Evolutionary conservation across 2,888 invertebrate species (phyloP).

Genomic region (Bruchidius siliquastri): DNA sequence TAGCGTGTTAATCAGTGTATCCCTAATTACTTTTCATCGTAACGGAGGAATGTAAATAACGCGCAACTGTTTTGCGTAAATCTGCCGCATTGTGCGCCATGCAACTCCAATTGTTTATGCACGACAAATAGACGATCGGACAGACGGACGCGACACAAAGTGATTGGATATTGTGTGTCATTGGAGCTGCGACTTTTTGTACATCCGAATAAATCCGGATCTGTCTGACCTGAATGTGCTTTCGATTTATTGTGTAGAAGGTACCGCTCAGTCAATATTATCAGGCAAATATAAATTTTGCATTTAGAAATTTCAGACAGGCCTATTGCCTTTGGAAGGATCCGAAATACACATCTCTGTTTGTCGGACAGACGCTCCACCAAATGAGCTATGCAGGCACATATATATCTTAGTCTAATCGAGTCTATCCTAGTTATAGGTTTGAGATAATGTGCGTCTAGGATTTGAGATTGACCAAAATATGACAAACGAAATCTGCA

Average conservation of each 20-base stretch:
- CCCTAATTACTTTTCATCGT: constrained; percentile 13
- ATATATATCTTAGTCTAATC: too few relatives aligned
- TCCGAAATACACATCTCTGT: too few relatives aligned
- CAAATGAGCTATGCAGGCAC: too few relatives aligned
- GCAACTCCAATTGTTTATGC: background rate
- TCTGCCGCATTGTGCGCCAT: background rate
- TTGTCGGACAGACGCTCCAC: too few relatives aligned
- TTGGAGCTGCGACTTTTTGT: background rate
- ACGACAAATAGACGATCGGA: background rate
- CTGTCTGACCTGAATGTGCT: background rate
- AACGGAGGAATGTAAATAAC: constrained; percentile 14
- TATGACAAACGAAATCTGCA: too few relatives aligned
- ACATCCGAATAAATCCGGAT: background rate
- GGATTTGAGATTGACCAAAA: too few relatives aligned
- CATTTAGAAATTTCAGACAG: too few relatives aligned
- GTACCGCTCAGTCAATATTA: too few relatives aligned
- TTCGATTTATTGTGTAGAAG: background rate
- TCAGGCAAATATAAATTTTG: too few relatives aligned
- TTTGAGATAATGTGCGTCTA: too few relatives aligned
- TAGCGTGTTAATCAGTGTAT: constrained; percentile 11
- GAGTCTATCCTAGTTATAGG: too few relatives aligned
- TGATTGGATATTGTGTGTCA: background rate
- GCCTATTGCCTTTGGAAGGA: too few relatives aligned
- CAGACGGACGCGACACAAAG: background rate
- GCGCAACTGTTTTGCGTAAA: background rate